Percentiles rank a stretch among this genome's conserved stretches.
These are phyloP conservation scores for Pseudobourletiella spinata DNA, from an alignment of 1,140 invertebrate species.

Conservation along the genomic window DNA sequence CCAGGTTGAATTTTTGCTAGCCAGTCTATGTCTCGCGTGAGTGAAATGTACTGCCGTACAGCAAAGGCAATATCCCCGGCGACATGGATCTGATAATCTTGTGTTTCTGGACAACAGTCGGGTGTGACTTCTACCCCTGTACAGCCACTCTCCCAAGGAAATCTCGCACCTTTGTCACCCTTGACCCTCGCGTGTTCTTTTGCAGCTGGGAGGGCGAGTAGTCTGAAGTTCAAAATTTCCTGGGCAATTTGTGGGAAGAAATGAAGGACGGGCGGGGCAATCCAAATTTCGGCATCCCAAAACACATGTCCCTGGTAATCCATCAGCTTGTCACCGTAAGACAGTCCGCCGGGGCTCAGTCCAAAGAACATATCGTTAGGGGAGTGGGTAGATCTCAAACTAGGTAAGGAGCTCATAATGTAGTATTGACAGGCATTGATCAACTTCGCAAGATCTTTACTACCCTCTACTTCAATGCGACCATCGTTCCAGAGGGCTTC, in stretches of 20 bases:
- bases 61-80: conserved; percentile 44
- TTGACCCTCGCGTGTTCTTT: conserved; percentile 38
- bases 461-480: conserved; percentile 27
- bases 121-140: conserved; percentile 38
- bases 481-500: conserved; percentile 27
- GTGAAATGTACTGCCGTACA: conserved; percentile 41
- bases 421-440: conserved; percentile 42
- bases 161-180: conserved; percentile 41
- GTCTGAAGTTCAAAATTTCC: conserved; percentile 36
- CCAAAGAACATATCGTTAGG: conserved; percentile 35
- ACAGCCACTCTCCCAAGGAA: conserved; percentile 45
- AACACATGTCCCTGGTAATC: conserved; percentile 44
- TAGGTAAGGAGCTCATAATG: conserved; percentile 42
- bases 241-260: conserved; percentile 40
- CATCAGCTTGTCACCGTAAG: conserved; percentile 28
- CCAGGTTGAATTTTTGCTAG: conserved; percentile 15
- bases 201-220: conserved; percentile 39
- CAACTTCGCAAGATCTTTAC: conserved; percentile 38
- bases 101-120: conserved; percentile 37
- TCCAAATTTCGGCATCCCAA: conserved; percentile 48
- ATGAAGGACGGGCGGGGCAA: conserved; percentile 40
- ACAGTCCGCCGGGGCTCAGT: conserved; percentile 37
- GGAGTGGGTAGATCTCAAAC: conserved; percentile 30
- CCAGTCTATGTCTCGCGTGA: conserved; percentile 35
- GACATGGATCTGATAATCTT: conserved; percentile 39